A percentile compares a stretch with the other conserved stretches of the same genome.
These are phyloP conservation scores for Diploscapter pachys DNA, from an alignment of 1,140 invertebrate genomes.

Conservation along the genomic window DNA sequence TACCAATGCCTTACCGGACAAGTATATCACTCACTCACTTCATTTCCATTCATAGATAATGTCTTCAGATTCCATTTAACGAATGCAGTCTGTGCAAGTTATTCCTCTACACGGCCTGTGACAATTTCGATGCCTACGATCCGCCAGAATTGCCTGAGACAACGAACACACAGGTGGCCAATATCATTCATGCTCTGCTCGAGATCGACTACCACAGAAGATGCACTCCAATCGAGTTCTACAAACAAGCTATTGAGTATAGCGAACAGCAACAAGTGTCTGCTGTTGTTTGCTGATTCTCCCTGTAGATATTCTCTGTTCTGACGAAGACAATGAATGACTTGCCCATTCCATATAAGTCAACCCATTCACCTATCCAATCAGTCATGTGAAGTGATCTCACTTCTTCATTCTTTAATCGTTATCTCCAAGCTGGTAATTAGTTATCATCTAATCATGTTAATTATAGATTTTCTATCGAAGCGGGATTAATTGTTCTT, in stretches of 20 bases:
- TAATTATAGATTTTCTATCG: no score
- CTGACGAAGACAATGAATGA: not conserved
- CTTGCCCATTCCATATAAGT: no score
- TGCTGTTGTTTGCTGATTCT: not conserved
- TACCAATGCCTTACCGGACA: constrained; percentile 51
- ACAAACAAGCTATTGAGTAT: constrained; percentile 23
- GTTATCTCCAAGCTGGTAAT: no score
- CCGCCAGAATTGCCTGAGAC: constrained; percentile 45
- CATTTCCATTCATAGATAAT: constrained; percentile 1
- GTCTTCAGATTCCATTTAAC: constrained; percentile 51
- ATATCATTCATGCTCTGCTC: constrained; percentile 42
- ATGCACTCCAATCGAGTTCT: constrained; percentile 48
- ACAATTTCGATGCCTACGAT: constrained; percentile 55
- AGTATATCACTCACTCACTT: constrained; percentile 17
- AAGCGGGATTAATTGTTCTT: no score
- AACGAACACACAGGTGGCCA: constrained; percentile 33
- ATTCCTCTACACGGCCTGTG: constrained; percentile 48
- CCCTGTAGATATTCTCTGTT: not conserved
- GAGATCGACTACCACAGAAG: constrained; percentile 45
- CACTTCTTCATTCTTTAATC: no score
- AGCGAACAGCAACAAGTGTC: not conserved
- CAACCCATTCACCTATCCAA: no score
- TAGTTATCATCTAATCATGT: no score
- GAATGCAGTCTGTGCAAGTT: constrained; percentile 50
- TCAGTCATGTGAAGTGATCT: no score